Evolutionary conservation across 2,113 vertebrate genomes (phyloP), one percentile per base, ranked within the genome.

Genomic region (Danionella cerebrum): DNA sequence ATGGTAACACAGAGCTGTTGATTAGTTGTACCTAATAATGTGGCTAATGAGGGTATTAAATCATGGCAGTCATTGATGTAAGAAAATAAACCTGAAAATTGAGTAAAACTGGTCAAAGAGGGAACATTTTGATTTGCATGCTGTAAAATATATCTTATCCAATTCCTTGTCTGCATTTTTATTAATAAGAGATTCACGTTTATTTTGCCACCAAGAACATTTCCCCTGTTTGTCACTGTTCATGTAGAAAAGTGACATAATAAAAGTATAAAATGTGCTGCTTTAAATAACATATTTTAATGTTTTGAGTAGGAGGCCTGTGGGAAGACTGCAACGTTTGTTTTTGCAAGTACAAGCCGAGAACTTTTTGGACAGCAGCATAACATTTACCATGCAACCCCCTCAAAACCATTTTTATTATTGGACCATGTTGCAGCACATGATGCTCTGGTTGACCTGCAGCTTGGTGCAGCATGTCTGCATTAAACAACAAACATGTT

Each of bases 211-310:
- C 41, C 39, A 24, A 36, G 13, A 14, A 11, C 35, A 48, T 63
- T 16, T 22, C 33, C 29, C 10, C 1, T 8, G 48, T 22, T 48
- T 6, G 39, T 45, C 55, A 59, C 10, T 4, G 39, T 11, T 44
- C 21, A 16, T 54, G 14, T 22, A 19, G 18, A 60, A 52, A 42
- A 50, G 60, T 58, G 7, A 16, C n/a, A n/a, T n/a, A n/a, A n/a
- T n/a, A n/a, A n/a, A n/a, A n/a, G n/a, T n/a, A n/a, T n/a, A n/a
- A n/a, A n/a, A n/a, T 29, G 3, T 41, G 33, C 12, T 39, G 18
- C 19, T 24, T 47, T 63, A 33, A 63, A 36, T 24, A 18, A 52
- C 67, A 70, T 62, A 70, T 62, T 35, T 53, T 33, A 53, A 53
- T 52, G 12, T 18, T 24, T 50, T 52, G 67, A 24, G 67, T 51